Evolutionary conservation across 2,797 vertebrate species (phyloP).

Genomic region (Hippoglossus hippoglossus): DNA sequence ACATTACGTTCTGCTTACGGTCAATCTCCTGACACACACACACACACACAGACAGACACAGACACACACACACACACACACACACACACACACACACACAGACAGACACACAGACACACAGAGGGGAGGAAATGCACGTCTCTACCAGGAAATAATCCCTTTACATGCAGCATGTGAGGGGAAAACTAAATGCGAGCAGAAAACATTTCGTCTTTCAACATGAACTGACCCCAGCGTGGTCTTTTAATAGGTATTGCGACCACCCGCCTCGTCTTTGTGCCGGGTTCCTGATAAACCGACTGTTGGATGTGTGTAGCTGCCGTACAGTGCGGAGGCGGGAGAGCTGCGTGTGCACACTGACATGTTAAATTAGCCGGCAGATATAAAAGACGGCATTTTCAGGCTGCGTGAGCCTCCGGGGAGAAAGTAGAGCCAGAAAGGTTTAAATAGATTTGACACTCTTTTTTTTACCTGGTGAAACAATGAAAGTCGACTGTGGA

Average conservation of each 20-base stretch:
- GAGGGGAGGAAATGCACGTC: constrained; percentile 12
- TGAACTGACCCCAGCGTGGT: constrained; percentile 25
- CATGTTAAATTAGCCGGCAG: constrained; percentile 47
- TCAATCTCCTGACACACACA: constrained; percentile 59
- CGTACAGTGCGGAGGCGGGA: constrained; percentile 32
- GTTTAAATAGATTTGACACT: constrained; percentile 34
- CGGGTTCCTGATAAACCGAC: constrained; percentile 47
- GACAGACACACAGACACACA: neutral
- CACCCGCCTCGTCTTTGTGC: constrained; percentile 44
- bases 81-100: constrained; percentile 12
- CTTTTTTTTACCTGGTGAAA: constrained; percentile 4
- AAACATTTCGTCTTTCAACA: constrained; percentile 17
- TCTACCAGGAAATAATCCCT: constrained; percentile 13
- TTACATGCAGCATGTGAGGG: constrained; percentile 10
- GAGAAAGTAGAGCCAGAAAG: constrained; percentile 23
- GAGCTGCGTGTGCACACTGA: constrained; percentile 46
- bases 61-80: constrained; percentile 2
- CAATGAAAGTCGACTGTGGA: neutral
- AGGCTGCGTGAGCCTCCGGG: constrained; percentile 28
- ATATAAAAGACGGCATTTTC: constrained; percentile 42
- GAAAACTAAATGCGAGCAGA: constrained; percentile 5
- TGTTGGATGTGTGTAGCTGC: constrained; percentile 39
- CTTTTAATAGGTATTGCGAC: constrained; percentile 42
- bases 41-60: constrained; percentile 7
- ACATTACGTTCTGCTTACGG: constrained; percentile 64